phyloP scores from a whole-genome alignment of 2,797 vertebrate species.

The Melanotaenia trifasciata region DNA sequence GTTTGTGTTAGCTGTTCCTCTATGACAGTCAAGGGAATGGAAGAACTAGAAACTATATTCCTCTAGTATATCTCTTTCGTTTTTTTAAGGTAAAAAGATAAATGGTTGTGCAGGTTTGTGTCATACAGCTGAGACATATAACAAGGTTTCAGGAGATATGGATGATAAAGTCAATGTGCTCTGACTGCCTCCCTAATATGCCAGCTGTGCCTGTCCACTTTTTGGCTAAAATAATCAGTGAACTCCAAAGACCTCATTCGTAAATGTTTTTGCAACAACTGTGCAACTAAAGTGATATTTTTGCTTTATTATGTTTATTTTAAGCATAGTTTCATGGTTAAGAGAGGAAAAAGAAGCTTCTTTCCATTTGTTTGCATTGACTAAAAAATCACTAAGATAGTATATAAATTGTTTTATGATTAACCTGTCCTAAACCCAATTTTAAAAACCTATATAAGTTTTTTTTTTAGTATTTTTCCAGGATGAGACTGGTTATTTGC shows the following conservation, averaged over 20 bases:
- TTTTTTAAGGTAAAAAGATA: slow-evolving; percentile 24
- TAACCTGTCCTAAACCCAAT: neutral
- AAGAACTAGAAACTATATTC: slow-evolving; percentile 32
- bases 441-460: neutral
- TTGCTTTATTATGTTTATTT: slow-evolving; percentile 36
- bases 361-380: slow-evolving; percentile 10
- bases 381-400: slow-evolving; percentile 18
- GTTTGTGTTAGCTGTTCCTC: slow-evolving; percentile 38
- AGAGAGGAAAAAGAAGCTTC: neutral
- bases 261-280: slow-evolving; percentile 42
- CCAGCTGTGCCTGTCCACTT: slow-evolving; percentile 53
- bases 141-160: slow-evolving; percentile 29
- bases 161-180: slow-evolving; percentile 58
- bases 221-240: slow-evolving; percentile 42
- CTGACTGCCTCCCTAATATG: slow-evolving; percentile 59
- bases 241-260: slow-evolving; percentile 59
- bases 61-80: neutral
- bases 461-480: slow-evolving; percentile 4
- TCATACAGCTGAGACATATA: slow-evolving; percentile 37
- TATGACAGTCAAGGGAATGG: slow-evolving; percentile 43
- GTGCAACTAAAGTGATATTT: slow-evolving; percentile 52
- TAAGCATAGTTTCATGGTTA: slow-evolving; percentile 8
- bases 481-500: neutral
- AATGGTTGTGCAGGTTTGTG: slow-evolving; percentile 13
- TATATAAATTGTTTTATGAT: slow-evolving; percentile 5